Percentiles rank a stretch among this genome's conserved stretches.
These are phyloP conservation scores for Philopedon plagiatum DNA, from an alignment of 2,888 invertebrate species.

Conservation along the genomic window DNA sequence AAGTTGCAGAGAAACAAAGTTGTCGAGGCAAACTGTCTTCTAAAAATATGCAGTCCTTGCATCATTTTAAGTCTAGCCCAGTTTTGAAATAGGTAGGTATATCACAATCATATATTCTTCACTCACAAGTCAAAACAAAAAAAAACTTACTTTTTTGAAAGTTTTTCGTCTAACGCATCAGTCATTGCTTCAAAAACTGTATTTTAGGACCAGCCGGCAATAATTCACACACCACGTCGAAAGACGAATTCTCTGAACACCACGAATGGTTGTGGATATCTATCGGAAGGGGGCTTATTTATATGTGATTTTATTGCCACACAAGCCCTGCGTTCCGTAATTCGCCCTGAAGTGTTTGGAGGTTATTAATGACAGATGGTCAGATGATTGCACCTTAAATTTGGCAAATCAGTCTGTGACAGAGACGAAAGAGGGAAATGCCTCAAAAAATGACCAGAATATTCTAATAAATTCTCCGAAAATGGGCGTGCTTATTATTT, in stretches of 20 bases:
- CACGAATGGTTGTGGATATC: too few relatives aligned
- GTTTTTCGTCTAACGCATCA: conserved; percentile 58
- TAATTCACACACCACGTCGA: not conserved
- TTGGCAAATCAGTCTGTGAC: too few relatives aligned
- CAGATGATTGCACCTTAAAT: too few relatives aligned
- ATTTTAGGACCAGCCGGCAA: not conserved
- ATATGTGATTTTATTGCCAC: too few relatives aligned
- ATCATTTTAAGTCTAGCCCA: conserved; percentile 53
- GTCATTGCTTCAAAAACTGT: conserved; percentile 52
- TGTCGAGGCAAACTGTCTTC: conserved; percentile 51
- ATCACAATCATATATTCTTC: conserved; percentile 4
- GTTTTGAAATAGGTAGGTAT: not conserved
- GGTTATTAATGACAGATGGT: too few relatives aligned
- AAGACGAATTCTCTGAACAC: not conserved
- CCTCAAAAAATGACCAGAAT: too few relatives aligned
- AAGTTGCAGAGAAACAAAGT: conserved; percentile 54
- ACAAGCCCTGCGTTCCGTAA: too few relatives aligned
- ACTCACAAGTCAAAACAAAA: not conserved
- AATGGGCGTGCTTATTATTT: too few relatives aligned
- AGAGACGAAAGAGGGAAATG: too few relatives aligned
- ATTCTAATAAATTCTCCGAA: too few relatives aligned
- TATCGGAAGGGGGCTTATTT: too few relatives aligned
- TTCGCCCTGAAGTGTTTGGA: too few relatives aligned
- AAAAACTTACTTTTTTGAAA: conserved; percentile 65
- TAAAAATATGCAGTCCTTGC: conserved; percentile 53